A percentile compares a stretch with the other conserved stretches of the same genome.
Evolutionary conservation across 2,888 invertebrate species (phyloP).

Genomic region (Peribatodes rhomboidaria): DNA sequence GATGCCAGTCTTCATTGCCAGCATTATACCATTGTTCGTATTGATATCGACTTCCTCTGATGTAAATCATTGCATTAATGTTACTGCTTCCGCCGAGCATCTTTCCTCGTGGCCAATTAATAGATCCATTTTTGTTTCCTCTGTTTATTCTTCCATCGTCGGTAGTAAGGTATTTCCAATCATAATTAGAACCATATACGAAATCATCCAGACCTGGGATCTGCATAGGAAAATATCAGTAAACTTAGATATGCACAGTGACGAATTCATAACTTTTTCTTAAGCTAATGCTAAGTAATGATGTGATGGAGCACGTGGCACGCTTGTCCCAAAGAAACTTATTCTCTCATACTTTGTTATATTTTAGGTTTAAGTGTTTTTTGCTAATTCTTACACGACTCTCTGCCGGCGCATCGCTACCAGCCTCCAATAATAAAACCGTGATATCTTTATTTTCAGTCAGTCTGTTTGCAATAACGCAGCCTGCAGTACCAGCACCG

Average conservation of each 20-base stretch:
- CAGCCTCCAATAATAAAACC: constrained; percentile 50
- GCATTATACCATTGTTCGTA: constrained; percentile 82
- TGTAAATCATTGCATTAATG: constrained; percentile 86
- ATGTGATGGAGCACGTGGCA: no score
- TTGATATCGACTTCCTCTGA: constrained; percentile 81
- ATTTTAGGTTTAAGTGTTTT: neutral
- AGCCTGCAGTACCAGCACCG: constrained; percentile 87
- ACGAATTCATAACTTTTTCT: no score
- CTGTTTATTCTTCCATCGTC: constrained; percentile 90
- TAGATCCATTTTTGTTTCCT: constrained; percentile 78
- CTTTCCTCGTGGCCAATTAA: constrained; percentile 88
- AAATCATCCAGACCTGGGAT: constrained; percentile 52
- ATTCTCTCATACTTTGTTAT: no score
- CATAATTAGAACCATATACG: constrained; percentile 79
- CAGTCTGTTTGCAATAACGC: constrained; percentile 85
- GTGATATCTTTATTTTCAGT: constrained; percentile 65
- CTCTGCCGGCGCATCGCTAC: constrained; percentile 47
- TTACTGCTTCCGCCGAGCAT: constrained; percentile 86
- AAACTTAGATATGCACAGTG: neutral
- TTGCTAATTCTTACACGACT: constrained; percentile 45
- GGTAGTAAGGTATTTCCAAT: constrained; percentile 94
- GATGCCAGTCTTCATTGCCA: constrained; percentile 86
- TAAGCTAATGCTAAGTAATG: neutral
- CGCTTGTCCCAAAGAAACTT: no score
- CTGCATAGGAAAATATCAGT: constrained; percentile 45